These are phyloP conservation scores for Benthosema pterotum DNA, from an alignment of 2,797 vertebrate genomes.

Conservation along the genomic window DNA sequence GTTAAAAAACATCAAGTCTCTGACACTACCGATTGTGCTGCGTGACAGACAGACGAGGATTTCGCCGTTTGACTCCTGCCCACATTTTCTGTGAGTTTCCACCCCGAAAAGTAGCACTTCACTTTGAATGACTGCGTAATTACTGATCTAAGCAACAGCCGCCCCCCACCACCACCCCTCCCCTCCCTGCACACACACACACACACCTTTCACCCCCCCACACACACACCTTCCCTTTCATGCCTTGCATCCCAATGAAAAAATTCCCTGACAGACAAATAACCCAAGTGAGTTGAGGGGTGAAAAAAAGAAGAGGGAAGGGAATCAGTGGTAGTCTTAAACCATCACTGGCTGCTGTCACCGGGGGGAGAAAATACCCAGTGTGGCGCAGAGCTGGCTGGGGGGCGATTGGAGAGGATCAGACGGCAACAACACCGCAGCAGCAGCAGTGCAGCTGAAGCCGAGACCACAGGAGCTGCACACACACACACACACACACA, in stretches of 20 bases:
- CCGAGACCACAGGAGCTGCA: conserved; percentile 69
- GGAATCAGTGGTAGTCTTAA: conserved; percentile 65
- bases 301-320: conserved; percentile 16
- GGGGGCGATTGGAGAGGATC: conserved; percentile 74
- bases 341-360: conserved; percentile 69
- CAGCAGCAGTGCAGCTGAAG: conserved; percentile 40
- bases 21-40: conserved; percentile 46
- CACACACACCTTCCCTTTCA: conserved; percentile 61
- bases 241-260: conserved; percentile 67
- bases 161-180: neutral
- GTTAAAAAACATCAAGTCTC: conserved; percentile 11
- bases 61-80: conserved; percentile 55
- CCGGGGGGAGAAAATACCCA: conserved; percentile 40
- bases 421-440: conserved; percentile 76
- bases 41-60: conserved; percentile 47
- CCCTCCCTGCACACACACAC: conserved; percentile 5
- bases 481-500: no score
- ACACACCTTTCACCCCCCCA: neutral
- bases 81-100: conserved; percentile 61
- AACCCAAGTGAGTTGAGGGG: conserved; percentile 57
- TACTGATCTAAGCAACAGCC: conserved; percentile 53
- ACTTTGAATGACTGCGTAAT: conserved; percentile 80
- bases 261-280: conserved; percentile 76
- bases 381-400: conserved; percentile 54
- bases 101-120: conserved; percentile 64